phyloP scores from a whole-genome alignment of 2,888 invertebrate species.

The Mongoloraphidia duomilia region DNA sequence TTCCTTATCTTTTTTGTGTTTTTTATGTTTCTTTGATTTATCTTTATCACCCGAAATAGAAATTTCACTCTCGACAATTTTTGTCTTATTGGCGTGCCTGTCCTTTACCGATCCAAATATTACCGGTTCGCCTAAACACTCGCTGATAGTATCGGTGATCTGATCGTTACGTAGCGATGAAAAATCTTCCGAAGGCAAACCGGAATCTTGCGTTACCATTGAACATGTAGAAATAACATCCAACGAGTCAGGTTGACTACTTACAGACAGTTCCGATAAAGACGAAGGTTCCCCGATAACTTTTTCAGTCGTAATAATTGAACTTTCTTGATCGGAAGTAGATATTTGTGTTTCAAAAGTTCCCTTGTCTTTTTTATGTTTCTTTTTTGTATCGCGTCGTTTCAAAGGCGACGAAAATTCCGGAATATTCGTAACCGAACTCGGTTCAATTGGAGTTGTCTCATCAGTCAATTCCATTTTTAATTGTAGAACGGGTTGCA shows the following conservation, averaged over 20 bases:
- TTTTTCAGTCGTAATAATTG: no score
- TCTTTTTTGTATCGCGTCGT: no score
- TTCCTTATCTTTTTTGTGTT: neutral
- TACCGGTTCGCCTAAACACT: constrained; percentile 31
- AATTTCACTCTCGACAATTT: neutral
- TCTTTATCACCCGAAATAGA: neutral
- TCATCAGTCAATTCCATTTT: constrained; percentile 39
- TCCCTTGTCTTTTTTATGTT: no score
- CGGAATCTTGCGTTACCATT: neutral
- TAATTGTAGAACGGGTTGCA: constrained; percentile 49
- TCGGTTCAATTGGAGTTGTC: neutral
- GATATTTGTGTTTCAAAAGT: no score
- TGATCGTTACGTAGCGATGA: neutral
- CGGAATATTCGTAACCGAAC: no score
- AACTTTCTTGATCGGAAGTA: no score
- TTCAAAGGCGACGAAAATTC: no score
- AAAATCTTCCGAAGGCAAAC: neutral
- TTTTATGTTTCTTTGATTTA: neutral
- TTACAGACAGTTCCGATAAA: no score
- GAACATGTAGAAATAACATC: neutral
- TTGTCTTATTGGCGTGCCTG: constrained; percentile 24
- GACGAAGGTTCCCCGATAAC: no score
- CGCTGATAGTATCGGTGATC: no score
- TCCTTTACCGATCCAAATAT: constrained; percentile 50
- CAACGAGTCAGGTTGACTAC: neutral